Evolutionary conservation across 2,888 invertebrate species (phyloP).

Genomic region (Mimachlamys varia): DNA sequence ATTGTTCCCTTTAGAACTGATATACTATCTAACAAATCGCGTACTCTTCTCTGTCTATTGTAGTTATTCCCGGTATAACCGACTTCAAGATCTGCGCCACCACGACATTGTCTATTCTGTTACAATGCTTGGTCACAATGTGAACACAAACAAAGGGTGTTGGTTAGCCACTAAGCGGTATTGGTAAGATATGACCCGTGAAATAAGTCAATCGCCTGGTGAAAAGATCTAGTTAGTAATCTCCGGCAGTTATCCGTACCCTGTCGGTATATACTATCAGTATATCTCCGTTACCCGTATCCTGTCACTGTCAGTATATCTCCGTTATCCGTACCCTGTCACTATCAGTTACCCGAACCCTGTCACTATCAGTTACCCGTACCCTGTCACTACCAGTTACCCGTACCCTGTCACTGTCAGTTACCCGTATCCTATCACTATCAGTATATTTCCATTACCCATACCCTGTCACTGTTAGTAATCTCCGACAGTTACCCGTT

Average conservation of each 20-base stretch:
- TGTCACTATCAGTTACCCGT: too few relatives aligned
- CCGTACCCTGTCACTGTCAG: too few relatives aligned
- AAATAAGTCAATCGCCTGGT: neutral
- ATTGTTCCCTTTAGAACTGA: neutral
- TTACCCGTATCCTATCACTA: too few relatives aligned
- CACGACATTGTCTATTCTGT: neutral
- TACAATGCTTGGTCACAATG: neutral
- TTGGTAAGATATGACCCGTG: conserved; percentile 2
- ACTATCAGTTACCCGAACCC: too few relatives aligned
- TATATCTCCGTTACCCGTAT: neutral
- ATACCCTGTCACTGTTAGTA: too few relatives aligned
- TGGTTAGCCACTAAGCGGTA: neutral
- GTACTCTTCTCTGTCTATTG: neutral
- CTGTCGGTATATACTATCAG: neutral
- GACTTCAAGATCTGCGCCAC: neutral
- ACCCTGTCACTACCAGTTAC: too few relatives aligned
- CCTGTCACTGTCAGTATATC: too few relatives aligned
- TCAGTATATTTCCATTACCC: too few relatives aligned
- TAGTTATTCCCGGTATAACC: neutral
- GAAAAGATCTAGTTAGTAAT: neutral
- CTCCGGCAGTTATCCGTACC: neutral
- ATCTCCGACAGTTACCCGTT: too few relatives aligned
- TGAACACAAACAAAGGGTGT: neutral
- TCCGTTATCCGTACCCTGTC: too few relatives aligned
- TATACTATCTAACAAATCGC: neutral